Evolutionary conservation across 2,113 vertebrate species (phyloP).

Genomic region (Malurus melanocephalus): DNA sequence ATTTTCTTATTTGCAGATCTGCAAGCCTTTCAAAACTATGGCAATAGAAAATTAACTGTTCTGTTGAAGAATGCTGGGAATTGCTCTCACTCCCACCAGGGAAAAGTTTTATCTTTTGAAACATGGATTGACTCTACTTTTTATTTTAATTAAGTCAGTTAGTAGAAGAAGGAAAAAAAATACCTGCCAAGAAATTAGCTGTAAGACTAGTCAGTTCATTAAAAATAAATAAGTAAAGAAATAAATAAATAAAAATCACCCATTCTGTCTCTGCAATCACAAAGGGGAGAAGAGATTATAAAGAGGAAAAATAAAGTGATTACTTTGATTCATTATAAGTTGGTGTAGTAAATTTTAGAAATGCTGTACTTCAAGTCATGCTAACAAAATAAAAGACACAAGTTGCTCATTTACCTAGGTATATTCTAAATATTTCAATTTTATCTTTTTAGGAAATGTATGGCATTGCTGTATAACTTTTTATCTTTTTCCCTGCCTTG

Average conservation of each 20-base stretch:
- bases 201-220: neutral
- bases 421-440: neutral
- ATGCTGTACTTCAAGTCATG: neutral
- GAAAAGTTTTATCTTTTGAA: slow-evolving; percentile 50
- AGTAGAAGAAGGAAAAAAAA: neutral
- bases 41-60: slow-evolving; percentile 26
- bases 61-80: slow-evolving; percentile 30
- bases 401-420: neutral
- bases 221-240: neutral
- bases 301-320: slow-evolving; percentile 12
- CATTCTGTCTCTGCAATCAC: neutral
- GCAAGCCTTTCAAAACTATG: slow-evolving; percentile 23
- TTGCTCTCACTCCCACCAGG: neutral
- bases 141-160: slow-evolving; percentile 30
- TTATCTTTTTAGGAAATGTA: neutral
- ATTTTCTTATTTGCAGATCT: slow-evolving; percentile 40
- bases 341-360: neutral
- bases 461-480: neutral
- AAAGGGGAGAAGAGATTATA: neutral
- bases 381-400: neutral
- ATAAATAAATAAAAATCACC: neutral
- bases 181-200: neutral
- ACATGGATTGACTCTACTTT: slow-evolving; percentile 11
- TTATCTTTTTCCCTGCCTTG: neutral
- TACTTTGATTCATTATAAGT: neutral